A percentile compares a stretch with the other conserved stretches of the same genome.
Conservation (phyloP, 2,113 vertebrate genomes). For the Amblyornis subalaris region DNA sequence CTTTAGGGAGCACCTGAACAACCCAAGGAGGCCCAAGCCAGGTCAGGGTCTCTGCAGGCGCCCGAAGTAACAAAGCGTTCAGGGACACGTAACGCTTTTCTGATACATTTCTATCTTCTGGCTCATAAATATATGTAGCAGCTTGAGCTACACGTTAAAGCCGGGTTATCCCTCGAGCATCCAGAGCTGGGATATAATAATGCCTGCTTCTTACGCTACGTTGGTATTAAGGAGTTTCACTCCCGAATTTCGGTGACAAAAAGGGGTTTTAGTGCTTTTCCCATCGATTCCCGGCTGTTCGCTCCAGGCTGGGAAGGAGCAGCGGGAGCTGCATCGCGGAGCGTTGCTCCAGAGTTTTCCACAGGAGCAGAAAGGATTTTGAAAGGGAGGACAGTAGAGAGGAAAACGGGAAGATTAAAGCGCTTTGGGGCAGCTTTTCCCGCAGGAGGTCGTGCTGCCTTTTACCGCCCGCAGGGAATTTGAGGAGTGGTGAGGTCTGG, state of each 20-base stretch:
- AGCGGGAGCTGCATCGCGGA: background rate
- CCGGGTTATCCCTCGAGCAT: background rate
- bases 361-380: background rate
- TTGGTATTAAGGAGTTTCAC: background rate
- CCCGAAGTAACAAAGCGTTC: background rate
- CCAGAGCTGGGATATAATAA: background rate
- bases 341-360: background rate
- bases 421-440: background rate
- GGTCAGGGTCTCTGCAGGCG: rapidly evolving
- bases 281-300: background rate
- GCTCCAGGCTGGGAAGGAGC: background rate
- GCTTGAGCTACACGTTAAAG: rapidly evolving
- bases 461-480: background rate
- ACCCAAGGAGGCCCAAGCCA: rapidly evolving
- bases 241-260: background rate
- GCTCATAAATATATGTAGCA: rapidly evolving
- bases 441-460: background rate
- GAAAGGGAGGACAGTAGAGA: background rate
- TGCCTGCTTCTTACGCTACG: rapidly evolving
- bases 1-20: rapidly evolving
- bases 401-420: rapidly evolving
- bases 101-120: rapidly evolving
- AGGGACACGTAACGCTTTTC: rapidly evolving
- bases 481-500: too few relatives aligned
- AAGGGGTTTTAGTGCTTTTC: background rate